These are phyloP conservation scores for Ruditapes philippinarum DNA, from an alignment of 1,140 invertebrate species.

Conservation along the genomic window DNA sequence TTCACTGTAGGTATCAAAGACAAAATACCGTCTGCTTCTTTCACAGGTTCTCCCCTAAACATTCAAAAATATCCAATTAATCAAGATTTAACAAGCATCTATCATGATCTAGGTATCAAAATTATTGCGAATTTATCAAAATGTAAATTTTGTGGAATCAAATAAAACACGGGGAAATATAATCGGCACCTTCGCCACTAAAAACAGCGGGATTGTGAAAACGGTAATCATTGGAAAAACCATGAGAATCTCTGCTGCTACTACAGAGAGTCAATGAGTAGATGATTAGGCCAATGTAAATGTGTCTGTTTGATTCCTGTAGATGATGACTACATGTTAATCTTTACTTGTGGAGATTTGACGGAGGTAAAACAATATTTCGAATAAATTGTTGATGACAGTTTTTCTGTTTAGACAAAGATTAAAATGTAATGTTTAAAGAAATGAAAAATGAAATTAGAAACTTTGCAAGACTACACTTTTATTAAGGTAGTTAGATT, in stretches of 20 bases:
- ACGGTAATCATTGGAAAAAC: slow-evolving; percentile 23
- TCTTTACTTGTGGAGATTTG: too few species aligned
- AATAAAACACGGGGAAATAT: slow-evolving; percentile 13
- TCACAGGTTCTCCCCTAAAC: neutral
- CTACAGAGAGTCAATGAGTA: slow-evolving; percentile 11
- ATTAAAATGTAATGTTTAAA: too few species aligned
- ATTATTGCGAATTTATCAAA: slow-evolving; percentile 30
- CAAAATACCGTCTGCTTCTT: neutral
- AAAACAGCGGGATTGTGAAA: slow-evolving; percentile 27
- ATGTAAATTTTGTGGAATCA: slow-evolving; percentile 9
- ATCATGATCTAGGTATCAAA: slow-evolving; percentile 5
- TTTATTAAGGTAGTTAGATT: too few species aligned
- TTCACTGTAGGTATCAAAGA: neutral
- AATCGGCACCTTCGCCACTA: slow-evolving; percentile 1
- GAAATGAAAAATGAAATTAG: too few species aligned
- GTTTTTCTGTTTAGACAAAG: too few species aligned
- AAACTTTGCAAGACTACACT: too few species aligned
- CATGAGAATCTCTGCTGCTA: slow-evolving; percentile 20
- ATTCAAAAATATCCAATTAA: slow-evolving; percentile 39
- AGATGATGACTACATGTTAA: too few species aligned
- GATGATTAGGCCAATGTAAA: neutral
- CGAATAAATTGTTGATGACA: too few species aligned
- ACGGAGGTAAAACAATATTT: too few species aligned
- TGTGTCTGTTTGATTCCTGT: neutral
- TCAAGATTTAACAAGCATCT: slow-evolving; percentile 44